Evolutionary conservation across 2,888 invertebrate species (phyloP), one percentile per base, ranked within the genome.

Genomic region (Theretra japonica): DNA sequence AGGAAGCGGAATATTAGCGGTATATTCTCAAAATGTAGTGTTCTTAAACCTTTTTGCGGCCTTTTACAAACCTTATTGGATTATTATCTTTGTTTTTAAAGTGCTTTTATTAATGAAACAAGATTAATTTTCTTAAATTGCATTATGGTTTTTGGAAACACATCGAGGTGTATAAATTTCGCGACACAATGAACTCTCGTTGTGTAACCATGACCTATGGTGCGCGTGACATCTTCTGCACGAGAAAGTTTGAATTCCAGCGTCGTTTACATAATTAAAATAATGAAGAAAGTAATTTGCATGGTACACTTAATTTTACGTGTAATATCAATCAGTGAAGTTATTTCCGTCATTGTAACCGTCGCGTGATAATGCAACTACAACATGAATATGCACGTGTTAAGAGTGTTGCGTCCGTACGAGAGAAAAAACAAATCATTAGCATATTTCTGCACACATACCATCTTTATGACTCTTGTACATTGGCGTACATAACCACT

Each of bases 401-500:
- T 48, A 65, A 48, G 23, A 23, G 41, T 65, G 62, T 65, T 65
- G 65, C 48, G 65, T 65, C n/a, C 17, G 17, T 23, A 17, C 23
- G 23, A 48, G 68, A 69, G 48, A 68, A 28, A 68, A 30, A 69
- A 53, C 30, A 69, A 69, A 53, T 30, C 53, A 56, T 69, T 69
- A 53, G 28, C 30, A 69, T 69, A 56, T 69, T 28, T 53, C 25
- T 69, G 25, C 68, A 19, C n/a, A 30, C 53, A 68, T 50, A 23
- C 41, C 60, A 72, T 70, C 70, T 75, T 74, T 71, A 77, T 73
- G 62, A 57, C 68, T 74, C 73, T 75, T 59, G 62, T 75, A 72
- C 75, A 77, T 77, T 75, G 76, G 77, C 74, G 79, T 75, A 70
- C 73, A 69, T 76, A 80, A 81, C 79, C 78, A 79, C 74, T 76